phyloP scores from a whole-genome alignment of 2,888 invertebrate species.

The Pyrrhia umbra region DNA sequence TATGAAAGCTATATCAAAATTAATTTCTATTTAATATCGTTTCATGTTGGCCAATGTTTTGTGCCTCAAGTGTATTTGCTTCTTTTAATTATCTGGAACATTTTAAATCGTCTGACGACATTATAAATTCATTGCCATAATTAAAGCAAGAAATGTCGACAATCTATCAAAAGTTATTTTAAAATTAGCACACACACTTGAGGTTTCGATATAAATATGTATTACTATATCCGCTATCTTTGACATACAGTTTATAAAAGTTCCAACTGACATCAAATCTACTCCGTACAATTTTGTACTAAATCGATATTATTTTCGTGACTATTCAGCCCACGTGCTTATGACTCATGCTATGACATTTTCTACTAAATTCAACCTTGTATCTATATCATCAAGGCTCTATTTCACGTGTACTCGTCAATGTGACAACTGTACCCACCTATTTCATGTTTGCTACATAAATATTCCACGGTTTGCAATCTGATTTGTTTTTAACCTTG shows the following conservation, averaged over 20 bases:
- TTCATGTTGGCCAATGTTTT: conserved; percentile 62
- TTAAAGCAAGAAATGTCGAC: conserved; percentile 17
- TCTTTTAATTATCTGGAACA: conserved; percentile 15
- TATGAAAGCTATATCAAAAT: conserved; percentile 75
- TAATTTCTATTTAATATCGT: conserved; percentile 56
- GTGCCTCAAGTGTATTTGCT: conserved; percentile 49
- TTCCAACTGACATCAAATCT: conserved; percentile 58
- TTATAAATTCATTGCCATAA: neutral
- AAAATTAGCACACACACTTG: conserved; percentile 50
- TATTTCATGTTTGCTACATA: conserved; percentile 72
- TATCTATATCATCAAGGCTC: conserved; percentile 62
- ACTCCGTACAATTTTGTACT: conserved; percentile 72
- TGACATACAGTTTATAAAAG: conserved; percentile 57
- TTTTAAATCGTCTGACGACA: neutral
- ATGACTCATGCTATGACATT: conserved; percentile 75
- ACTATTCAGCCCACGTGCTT: conserved; percentile 70
- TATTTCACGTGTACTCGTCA: conserved; percentile 60
- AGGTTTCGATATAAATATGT: conserved; percentile 58
- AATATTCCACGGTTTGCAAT: conserved; percentile 72
- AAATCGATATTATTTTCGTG: conserved; percentile 81
- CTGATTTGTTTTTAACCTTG: conserved; percentile 75
- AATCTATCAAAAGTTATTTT: conserved; percentile 22
- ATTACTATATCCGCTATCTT: conserved; percentile 48
- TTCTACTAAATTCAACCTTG: conserved; percentile 71
- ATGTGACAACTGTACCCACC: conserved; percentile 68